Evolutionary conservation across 2,888 invertebrate species (phyloP), one percentile per base, ranked within the genome.

Genomic region (Crematogaster levior): DNA sequence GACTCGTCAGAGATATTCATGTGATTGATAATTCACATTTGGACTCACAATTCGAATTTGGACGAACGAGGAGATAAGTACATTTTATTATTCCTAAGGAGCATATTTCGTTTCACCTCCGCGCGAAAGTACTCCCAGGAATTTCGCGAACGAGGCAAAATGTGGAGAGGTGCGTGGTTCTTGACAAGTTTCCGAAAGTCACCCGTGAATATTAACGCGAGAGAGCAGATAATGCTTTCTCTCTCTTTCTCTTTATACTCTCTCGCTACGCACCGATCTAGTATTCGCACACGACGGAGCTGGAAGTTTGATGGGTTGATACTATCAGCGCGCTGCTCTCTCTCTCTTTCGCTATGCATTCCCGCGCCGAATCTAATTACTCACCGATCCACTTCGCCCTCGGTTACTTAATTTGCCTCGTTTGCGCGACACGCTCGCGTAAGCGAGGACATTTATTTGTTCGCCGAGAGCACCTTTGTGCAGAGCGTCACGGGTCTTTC

Each of bases 161-260:
- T 46, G 63, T 27, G 21, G 6, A 34, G 12, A 61, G 77, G n/a
- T 61, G 75, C 43, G 43, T n/a, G 83, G 65, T 82, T 82, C 83
- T 88, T 75, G 86, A 89, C 85, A 84, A 88, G 83, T 83, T 87
- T 80, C 27, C 72, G 53, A 85, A 89, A 89, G 85, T 85, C 85
- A 73, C 51, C 51, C 83, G 61, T 60, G 86, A 88, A 88, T 84
- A 85, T 85, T 85, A 40, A 56, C 53, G 43, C 46, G 18, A 81
- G 37, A 27, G 27, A 65, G 66, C 81, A 79, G 43, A 68, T 56
- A 51, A 83, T 66, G n/a, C 15, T 6, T 24, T 24, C 77, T 58
- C 60, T 51, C 56, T 79, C 51, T 46, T 24, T 65, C 27, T 56
- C 72, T 53, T 10, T 72, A 27, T 34, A 18, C 24, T 53, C 75